Evolutionary conservation across 2,888 invertebrate species (phyloP).

Genomic region (Leptogaster cylindrica): DNA sequence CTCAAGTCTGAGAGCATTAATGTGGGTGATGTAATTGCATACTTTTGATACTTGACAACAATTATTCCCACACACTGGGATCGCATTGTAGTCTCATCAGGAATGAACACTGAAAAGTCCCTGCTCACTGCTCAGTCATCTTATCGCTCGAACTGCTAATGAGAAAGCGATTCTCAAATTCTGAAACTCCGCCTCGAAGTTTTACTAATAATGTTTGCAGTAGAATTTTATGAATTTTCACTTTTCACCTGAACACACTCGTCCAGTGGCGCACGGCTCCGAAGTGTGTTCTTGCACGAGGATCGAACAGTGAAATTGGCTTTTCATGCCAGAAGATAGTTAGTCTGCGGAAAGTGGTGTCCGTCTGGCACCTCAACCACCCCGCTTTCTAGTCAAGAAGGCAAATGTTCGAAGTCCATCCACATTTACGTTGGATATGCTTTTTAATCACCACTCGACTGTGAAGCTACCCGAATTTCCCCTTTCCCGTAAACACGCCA

Average conservation of each 20-base stretch:
- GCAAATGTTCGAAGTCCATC: neutral
- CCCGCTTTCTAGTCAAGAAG: neutral
- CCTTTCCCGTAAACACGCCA: neutral
- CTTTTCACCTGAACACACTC: neutral
- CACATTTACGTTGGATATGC: neutral
- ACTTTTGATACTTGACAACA: too few species aligned
- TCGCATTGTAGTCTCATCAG: too few species aligned
- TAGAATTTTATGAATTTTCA: neutral
- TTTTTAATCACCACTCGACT: conserved; percentile 7
- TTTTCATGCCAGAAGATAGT: neutral
- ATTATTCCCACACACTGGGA: too few species aligned
- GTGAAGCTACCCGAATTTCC: neutral
- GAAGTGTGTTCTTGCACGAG: neutral
- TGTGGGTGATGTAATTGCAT: too few species aligned
- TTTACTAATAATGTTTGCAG: too few species aligned
- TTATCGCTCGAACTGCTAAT: too few species aligned
- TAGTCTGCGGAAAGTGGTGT: neutral
- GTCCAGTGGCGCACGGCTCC: too few species aligned
- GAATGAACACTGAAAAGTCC: too few species aligned
- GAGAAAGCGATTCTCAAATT: too few species aligned
- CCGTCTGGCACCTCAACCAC: neutral
- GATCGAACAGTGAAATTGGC: neutral
- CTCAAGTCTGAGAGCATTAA: too few species aligned
- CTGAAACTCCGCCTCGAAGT: too few species aligned
- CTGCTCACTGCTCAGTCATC: too few species aligned